These are phyloP conservation scores for Zaprionus lachaisei DNA, from an alignment of 1,140 invertebrate species.

Conservation along the genomic window DNA sequence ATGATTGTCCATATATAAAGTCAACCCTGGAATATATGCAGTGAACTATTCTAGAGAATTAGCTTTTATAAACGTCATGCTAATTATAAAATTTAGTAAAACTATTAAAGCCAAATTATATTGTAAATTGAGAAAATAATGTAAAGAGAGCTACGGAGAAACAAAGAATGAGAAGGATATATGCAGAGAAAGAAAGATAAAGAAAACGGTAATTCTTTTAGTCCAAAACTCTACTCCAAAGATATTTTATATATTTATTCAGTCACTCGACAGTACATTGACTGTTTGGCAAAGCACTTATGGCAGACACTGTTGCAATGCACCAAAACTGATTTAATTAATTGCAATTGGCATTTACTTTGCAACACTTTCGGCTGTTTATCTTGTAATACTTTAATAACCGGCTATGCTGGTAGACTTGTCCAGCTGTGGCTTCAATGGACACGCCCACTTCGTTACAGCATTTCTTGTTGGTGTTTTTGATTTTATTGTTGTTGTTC, in stretches of 20 bases:
- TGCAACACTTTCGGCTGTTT: conserved; percentile 18
- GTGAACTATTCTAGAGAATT: no score
- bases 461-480: not conserved
- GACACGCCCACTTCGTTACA: conserved; percentile 8
- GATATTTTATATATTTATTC: no score
- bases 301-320: not conserved
- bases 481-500: conserved; percentile 26
- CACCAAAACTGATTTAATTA: conserved; percentile 4
- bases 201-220: no score
- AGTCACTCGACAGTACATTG: not conserved
- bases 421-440: conserved; percentile 15
- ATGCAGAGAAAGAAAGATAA: not conserved
- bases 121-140: no score
- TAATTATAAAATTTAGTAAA: no score
- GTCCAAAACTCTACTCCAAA: no score
- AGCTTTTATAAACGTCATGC: no score
- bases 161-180: not conserved
- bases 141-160: no score
- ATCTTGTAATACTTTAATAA: conserved; percentile 30
- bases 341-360: conserved; percentile 11
- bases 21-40: no score
- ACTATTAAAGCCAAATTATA: no score
- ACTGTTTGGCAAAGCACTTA: not conserved
- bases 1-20: no score
- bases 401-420: conserved; percentile 20